Evolutionary conservation across 2,113 vertebrate genomes (phyloP).

Genomic region (Polypterus senegalus): DNA sequence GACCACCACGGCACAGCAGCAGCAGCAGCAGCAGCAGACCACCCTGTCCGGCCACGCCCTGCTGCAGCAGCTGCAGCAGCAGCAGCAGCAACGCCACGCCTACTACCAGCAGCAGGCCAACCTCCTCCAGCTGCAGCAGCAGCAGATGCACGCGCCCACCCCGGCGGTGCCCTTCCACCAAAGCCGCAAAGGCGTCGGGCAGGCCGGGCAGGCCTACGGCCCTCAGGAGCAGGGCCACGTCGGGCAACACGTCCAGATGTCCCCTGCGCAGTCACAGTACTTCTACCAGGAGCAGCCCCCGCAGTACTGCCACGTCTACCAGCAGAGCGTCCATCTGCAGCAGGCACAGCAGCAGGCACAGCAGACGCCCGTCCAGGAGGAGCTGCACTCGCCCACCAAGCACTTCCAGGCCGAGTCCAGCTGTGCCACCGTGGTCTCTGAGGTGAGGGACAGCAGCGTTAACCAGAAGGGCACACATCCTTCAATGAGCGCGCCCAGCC

Average conservation of each 20-base stretch:
- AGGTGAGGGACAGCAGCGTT: slow-evolving; percentile 1
- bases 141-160: slow-evolving; percentile 28
- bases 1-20: slow-evolving; percentile 44
- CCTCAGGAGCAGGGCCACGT: slow-evolving; percentile 48
- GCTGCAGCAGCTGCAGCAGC: slow-evolving; percentile 28
- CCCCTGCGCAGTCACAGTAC: slow-evolving; percentile 49
- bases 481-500: background rate
- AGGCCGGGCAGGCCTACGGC: slow-evolving; percentile 39
- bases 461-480: background rate
- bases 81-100: slow-evolving; percentile 40
- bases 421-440: slow-evolving; percentile 32
- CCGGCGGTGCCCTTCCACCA: slow-evolving; percentile 40
- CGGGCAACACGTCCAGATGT: slow-evolving; percentile 57
- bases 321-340: slow-evolving; percentile 38
- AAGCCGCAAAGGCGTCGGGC: slow-evolving; percentile 37
- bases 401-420: slow-evolving; percentile 39
- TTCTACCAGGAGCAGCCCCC: slow-evolving; percentile 57
- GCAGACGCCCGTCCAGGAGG: slow-evolving; percentile 19
- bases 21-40: slow-evolving; percentile 22
- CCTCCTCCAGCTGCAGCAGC: slow-evolving; percentile 50
- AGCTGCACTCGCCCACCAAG: slow-evolving; percentile 35
- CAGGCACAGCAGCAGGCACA: slow-evolving; percentile 32
- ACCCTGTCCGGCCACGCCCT: background rate
- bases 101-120: slow-evolving; percentile 50
- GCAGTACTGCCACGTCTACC: slow-evolving; percentile 47